Percentiles rank a stretch among this genome's conserved stretches.
Conservation (phyloP, 2,888 invertebrate genomes). For the Macaria notata region DNA sequence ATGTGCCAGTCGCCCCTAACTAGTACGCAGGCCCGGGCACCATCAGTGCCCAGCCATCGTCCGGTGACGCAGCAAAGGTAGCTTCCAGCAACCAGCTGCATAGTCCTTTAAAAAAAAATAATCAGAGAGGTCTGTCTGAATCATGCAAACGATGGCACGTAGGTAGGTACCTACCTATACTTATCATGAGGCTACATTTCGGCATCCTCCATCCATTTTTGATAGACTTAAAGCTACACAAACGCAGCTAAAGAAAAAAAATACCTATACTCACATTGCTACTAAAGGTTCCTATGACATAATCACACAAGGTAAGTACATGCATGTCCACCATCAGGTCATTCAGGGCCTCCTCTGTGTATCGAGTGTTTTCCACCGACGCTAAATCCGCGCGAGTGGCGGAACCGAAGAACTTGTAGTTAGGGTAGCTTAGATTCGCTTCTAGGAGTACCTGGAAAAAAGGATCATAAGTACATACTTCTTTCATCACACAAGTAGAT, state of each 20-base stretch:
- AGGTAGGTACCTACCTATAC: neutral
- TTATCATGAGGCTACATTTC: neutral
- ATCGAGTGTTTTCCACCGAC: neutral
- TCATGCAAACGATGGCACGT: neutral
- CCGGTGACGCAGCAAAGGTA: no score
- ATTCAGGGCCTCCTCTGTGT: neutral
- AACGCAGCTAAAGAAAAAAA: neutral
- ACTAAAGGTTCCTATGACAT: neutral
- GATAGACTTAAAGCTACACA: neutral
- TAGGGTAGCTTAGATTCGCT: neutral
- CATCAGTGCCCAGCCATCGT: no score
- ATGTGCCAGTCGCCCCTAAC: no score
- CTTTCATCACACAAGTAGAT: neutral
- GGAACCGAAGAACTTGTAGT: constrained; percentile 1
- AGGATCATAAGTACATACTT: neutral
- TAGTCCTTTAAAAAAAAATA: no score
- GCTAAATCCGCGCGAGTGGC: neutral
- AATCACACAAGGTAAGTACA: neutral
- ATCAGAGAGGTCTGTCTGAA: neutral
- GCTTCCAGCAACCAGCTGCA: no score
- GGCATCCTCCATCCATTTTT: neutral
- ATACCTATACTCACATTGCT: neutral
- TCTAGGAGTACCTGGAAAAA: neutral
- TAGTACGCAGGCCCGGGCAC: no score
- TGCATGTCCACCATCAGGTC: neutral